phyloP scores from a whole-genome alignment of 2,888 invertebrate genomes.

The Stenchaetothrips biformis region DNA sequence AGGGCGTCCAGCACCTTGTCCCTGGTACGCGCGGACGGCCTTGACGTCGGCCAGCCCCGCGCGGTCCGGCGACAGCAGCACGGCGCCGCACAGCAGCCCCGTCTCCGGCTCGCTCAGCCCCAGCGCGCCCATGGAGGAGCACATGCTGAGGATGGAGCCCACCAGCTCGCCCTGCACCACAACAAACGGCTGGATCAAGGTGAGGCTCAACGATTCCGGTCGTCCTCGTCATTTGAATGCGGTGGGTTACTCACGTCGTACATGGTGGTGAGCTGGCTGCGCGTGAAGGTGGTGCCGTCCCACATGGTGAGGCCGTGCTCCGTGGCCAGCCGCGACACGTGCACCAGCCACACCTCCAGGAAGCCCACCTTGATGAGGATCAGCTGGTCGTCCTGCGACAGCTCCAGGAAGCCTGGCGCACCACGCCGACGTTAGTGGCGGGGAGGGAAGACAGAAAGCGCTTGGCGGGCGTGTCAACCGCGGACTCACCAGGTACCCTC shows the following conservation, averaged over 20 bases:
- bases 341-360: slow-evolving; percentile 92
- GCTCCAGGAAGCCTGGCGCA: slow-evolving; percentile 66
- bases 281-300: slow-evolving; percentile 79
- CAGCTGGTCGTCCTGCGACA: slow-evolving; percentile 93
- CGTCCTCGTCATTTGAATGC: too few relatives aligned
- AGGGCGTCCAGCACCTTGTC: slow-evolving; percentile 83
- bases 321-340: slow-evolving; percentile 74
- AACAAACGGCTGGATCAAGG: too few relatives aligned
- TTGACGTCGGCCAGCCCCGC: slow-evolving; percentile 74
- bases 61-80: slow-evolving; percentile 76
- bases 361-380: slow-evolving; percentile 94
- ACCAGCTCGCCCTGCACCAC: not conserved
- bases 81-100: slow-evolving; percentile 80
- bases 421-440: not conserved
- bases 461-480: too few relatives aligned
- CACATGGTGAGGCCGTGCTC: slow-evolving; percentile 77
- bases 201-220: too few relatives aligned
- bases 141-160: slow-evolving; percentile 14
- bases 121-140: slow-evolving; percentile 58
- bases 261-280: slow-evolving; percentile 77
- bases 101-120: slow-evolving; percentile 84
- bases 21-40: slow-evolving; percentile 69
- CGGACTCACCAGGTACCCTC: slow-evolving; percentile 66
- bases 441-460: too few relatives aligned
- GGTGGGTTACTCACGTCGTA: slow-evolving; percentile 73